Percentiles rank a stretch among this genome's conserved stretches.
These are phyloP conservation scores for Melipona beecheii DNA, from an alignment of 2,888 invertebrate species.

Conservation along the genomic window DNA sequence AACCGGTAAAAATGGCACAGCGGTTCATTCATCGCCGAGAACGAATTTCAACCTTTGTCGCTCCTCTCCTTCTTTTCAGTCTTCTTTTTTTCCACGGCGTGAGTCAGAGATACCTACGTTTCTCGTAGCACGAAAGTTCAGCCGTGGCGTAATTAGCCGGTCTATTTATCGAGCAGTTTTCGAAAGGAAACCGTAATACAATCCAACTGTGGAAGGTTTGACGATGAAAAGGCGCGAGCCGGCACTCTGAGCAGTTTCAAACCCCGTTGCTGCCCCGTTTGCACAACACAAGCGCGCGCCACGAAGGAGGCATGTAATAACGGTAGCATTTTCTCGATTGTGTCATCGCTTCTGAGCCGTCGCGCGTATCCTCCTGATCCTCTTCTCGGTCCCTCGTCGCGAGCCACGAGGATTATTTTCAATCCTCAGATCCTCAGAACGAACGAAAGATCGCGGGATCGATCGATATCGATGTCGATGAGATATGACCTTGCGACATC, in stretches of 20 bases:
- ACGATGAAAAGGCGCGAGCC: slow-evolving; percentile 57
- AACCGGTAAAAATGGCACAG: slow-evolving; percentile 35
- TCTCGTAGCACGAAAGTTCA: slow-evolving; percentile 51
- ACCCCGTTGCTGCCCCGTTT: slow-evolving; percentile 60
- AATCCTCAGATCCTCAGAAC: not conserved
- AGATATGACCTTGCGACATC: not conserved
- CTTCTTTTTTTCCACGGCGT: slow-evolving; percentile 7
- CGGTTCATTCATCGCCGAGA: slow-evolving; percentile 44
- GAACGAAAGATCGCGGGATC: not conserved
- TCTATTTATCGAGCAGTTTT: slow-evolving; percentile 61
- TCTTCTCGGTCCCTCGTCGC: not conserved
- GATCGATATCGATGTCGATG: not conserved
- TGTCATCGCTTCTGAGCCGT: slow-evolving; percentile 77
- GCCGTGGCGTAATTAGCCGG: slow-evolving; percentile 61
- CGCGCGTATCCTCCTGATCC: slow-evolving; percentile 47
- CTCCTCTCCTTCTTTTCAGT: not conserved
- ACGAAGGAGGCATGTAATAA: slow-evolving; percentile 69
- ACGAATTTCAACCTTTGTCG: slow-evolving; percentile 34
- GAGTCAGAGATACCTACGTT: slow-evolving; percentile 40
- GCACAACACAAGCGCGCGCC: slow-evolving; percentile 58
- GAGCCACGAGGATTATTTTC: slow-evolving; percentile 22
- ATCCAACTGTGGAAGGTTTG: slow-evolving; percentile 37
- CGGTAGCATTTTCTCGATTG: slow-evolving; percentile 81
- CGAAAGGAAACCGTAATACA: slow-evolving; percentile 61
- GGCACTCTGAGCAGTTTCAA: slow-evolving; percentile 47